A percentile compares a stretch with the other conserved stretches of the same genome.
phyloP scores from a whole-genome alignment of 37 sponge, comb jelly and placozoan species.

The Diacarnus erythraeanus region DNA sequence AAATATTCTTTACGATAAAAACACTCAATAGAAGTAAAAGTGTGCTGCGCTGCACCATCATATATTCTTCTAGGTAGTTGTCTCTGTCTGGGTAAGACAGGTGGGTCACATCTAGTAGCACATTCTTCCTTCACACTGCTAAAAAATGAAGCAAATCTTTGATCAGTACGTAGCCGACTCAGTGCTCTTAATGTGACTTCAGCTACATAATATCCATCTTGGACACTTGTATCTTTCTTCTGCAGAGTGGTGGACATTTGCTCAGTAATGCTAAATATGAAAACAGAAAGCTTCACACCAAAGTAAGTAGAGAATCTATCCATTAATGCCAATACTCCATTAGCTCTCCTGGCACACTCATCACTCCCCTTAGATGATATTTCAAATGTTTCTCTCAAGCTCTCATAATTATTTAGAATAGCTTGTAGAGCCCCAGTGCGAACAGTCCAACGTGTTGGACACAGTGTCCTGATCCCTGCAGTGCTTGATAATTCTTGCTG shows the following conservation, averaged over 20 bases:
- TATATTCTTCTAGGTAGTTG: slow-evolving; percentile 2
- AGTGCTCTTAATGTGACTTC: background rate
- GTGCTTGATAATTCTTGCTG: background rate
- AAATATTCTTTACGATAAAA: background rate
- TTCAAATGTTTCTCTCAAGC: background rate
- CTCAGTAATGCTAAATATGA: slow-evolving; percentile 19
- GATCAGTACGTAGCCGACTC: background rate
- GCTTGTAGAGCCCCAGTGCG: slow-evolving; percentile 9
- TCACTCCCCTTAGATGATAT: background rate
- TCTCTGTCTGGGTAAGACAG: too few species aligned
- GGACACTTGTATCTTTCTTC: background rate
- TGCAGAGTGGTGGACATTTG: background rate
- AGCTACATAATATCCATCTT: background rate
- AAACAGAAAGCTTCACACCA: slow-evolving; percentile 1
- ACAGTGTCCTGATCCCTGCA: background rate
- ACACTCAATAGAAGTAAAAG: background rate
- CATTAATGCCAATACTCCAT: slow-evolving; percentile 12
- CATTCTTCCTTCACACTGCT: background rate
- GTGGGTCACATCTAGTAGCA: background rate
- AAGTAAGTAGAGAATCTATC: slow-evolving; percentile 10
- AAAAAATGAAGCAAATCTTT: background rate
- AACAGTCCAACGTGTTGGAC: background rate
- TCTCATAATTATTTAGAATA: background rate
- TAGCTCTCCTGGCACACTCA: slow-evolving; percentile 2
- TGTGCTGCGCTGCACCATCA: slow-evolving; percentile 3